These are phyloP conservation scores for Trichonephila clavipes DNA, from an alignment of 1,140 invertebrate species.

Conservation along the genomic window DNA sequence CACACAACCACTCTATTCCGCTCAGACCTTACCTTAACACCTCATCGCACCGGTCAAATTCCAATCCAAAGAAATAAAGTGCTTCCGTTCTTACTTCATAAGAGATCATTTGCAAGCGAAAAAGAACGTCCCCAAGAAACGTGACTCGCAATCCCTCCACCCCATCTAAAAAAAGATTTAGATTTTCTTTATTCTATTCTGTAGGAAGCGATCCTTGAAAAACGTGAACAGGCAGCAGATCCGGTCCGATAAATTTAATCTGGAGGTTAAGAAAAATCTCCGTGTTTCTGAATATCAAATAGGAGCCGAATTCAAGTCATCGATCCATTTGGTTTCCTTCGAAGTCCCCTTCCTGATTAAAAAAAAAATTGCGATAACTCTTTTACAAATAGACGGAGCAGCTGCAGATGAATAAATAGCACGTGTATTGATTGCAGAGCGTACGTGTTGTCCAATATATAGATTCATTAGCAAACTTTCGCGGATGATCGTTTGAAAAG, in stretches of 20 bases:
- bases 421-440: neutral
- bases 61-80: constrained; percentile 3
- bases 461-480: too few species aligned
- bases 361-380: neutral
- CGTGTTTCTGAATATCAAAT: neutral
- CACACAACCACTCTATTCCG: neutral
- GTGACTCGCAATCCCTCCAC: neutral
- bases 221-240: constrained; percentile 6
- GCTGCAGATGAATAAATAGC: constrained; percentile 4
- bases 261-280: too few species aligned
- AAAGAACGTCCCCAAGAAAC: neutral
- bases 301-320: neutral
- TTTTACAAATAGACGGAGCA: neutral
- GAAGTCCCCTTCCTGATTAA: neutral
- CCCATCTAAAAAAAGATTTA: neutral
- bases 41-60: neutral
- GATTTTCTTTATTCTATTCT: neutral
- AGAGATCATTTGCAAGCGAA: neutral
- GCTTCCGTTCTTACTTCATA: neutral
- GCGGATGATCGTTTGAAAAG: too few species aligned
- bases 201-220: neutral
- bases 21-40: neutral
- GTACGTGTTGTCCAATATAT: too few species aligned
- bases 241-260: constrained; percentile 52
- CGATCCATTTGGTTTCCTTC: neutral